These are phyloP conservation scores for Hermodice carunculata DNA, from an alignment of 2,888 invertebrate species.

Conservation along the genomic window DNA sequence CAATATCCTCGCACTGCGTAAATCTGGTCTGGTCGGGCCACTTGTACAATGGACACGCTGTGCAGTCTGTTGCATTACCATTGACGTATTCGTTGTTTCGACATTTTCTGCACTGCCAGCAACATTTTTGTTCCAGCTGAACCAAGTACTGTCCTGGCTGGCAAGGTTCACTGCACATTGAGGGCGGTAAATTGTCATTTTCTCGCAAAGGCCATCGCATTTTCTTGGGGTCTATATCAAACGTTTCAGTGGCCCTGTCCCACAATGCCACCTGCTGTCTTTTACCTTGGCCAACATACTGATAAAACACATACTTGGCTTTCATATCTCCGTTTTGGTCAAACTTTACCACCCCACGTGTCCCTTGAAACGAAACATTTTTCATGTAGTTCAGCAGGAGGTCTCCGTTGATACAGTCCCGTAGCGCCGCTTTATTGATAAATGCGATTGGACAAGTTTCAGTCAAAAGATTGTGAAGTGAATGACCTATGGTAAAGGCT, in stretches of 20 bases:
- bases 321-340: constrained; percentile 36
- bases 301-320: constrained; percentile 29
- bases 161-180: constrained; percentile 45
- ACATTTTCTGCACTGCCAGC: constrained; percentile 49
- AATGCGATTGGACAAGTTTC: constrained; percentile 22
- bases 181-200: constrained; percentile 21
- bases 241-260: constrained; percentile 23
- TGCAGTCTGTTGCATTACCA: constrained; percentile 30
- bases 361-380: constrained; percentile 28
- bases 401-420: constrained; percentile 20
- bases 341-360: constrained; percentile 30
- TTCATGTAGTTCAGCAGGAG: constrained; percentile 19
- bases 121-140: constrained; percentile 41
- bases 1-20: constrained; percentile 8
- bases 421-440: neutral
- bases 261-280: constrained; percentile 29
- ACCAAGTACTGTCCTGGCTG: constrained; percentile 37
- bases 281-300: constrained; percentile 22
- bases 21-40: constrained; percentile 38
- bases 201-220: too few relatives aligned
- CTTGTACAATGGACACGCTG: constrained; percentile 34
- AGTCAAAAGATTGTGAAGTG: too few relatives aligned
- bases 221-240: too few relatives aligned
- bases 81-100: constrained; percentile 40
- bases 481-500: too few relatives aligned